phyloP scores from a whole-genome alignment of 2,888 invertebrate species.

The Bombylius major region DNA sequence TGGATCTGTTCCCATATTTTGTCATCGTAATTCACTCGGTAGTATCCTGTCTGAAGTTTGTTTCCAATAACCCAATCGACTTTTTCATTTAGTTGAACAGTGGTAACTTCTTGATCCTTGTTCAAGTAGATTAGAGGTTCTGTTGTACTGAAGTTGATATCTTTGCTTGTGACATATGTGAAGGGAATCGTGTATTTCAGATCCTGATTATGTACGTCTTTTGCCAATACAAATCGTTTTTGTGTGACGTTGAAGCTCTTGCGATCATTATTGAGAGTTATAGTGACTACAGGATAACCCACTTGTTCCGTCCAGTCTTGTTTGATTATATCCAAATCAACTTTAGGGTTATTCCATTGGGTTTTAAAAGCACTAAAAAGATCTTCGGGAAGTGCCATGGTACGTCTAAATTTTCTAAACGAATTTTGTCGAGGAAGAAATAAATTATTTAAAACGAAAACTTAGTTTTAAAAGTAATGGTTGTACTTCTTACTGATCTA shows the following conservation, averaged over 20 bases:
- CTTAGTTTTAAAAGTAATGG: too few relatives aligned
- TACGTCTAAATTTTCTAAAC: too few relatives aligned
- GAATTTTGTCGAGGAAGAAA: too few relatives aligned
- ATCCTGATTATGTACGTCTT: not conserved
- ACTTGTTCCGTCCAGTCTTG: conserved; percentile 52
- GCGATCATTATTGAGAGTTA: conserved; percentile 21
- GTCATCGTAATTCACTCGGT: conserved; percentile 55
- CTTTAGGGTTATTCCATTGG: conserved; percentile 8
- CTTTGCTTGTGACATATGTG: conserved; percentile 23
- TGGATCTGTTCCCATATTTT: conserved; percentile 40
- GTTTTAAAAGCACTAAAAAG: conserved; percentile 21
- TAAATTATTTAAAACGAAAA: too few relatives aligned
- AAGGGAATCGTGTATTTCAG: conserved; percentile 20
- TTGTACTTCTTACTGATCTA: too few relatives aligned
- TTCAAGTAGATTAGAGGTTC: conserved; percentile 19
- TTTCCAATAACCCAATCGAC: conserved; percentile 29
- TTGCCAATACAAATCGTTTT: conserved; percentile 21
- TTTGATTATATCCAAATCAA: conserved; percentile 28
- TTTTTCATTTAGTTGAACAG: conserved; percentile 8
- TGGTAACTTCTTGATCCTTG: conserved; percentile 7
- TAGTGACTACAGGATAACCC: conserved; percentile 51
- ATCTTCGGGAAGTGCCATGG: conserved; percentile 38
- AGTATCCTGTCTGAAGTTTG: conserved; percentile 32
- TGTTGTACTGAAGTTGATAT: conserved; percentile 20
- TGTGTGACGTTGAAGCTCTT: conserved; percentile 17